Percentiles rank a stretch among this genome's conserved stretches.
These are phyloP conservation scores for Anas georgica DNA, from an alignment of 2,797 vertebrate species.

Conservation along the genomic window DNA sequence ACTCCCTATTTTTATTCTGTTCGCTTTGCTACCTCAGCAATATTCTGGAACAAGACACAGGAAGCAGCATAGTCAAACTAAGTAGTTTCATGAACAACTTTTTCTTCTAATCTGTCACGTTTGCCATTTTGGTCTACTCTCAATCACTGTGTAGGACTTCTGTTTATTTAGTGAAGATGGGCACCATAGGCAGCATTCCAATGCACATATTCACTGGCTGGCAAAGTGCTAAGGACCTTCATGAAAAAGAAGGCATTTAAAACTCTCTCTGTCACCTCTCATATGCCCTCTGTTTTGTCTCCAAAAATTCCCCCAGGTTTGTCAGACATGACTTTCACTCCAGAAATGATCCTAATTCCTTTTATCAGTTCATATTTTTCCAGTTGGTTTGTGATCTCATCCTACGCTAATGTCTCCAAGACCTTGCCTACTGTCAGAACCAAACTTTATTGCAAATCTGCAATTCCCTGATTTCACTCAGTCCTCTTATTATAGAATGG, in stretches of 20 bases:
- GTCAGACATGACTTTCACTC: slow-evolving; percentile 9
- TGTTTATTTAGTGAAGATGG: background rate
- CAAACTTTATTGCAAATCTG: slow-evolving; percentile 58
- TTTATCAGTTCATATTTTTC: slow-evolving; percentile 55
- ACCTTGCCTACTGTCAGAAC: slow-evolving; percentile 58
- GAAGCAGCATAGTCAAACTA: background rate
- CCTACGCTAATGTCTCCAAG: slow-evolving; percentile 41
- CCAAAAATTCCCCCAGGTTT: slow-evolving; percentile 7
- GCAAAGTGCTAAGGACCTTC: background rate
- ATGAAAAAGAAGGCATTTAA: background rate
- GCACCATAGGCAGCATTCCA: background rate
- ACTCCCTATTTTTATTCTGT: background rate
- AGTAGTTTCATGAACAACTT: background rate
- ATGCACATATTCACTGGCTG: background rate
- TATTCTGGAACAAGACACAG: background rate
- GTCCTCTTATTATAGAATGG: slow-evolving; percentile 17
- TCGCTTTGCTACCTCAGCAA: background rate
- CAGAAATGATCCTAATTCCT: slow-evolving; percentile 18
- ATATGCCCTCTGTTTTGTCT: slow-evolving; percentile 8
- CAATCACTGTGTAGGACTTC: background rate
- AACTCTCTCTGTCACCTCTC: background rate
- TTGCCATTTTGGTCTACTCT: background rate
- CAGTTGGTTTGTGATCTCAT: slow-evolving; percentile 67
- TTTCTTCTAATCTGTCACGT: background rate
- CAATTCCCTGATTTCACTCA: slow-evolving; percentile 47